Base-by-base conservation (phyloP, 2,888 invertebrate species). In the Muscina levida region DNA sequence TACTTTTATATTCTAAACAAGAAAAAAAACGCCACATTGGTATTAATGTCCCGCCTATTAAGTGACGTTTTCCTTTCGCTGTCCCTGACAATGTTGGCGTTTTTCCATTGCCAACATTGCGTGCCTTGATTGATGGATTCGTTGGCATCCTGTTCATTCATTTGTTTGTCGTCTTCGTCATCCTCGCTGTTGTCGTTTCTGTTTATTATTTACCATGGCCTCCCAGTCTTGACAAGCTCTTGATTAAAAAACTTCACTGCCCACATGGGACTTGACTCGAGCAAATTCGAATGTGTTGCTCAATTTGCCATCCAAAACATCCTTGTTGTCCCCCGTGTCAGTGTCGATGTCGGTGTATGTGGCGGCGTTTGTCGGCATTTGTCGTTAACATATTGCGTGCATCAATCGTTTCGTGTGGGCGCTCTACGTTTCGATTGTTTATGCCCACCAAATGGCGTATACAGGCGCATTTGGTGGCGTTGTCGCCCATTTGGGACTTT, bases 241-340 rank as follows among this genome's bases (percentile, higher is more conserved):
- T 89, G 89, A 89, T 89, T 89, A 89, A 89, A 88, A 89, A 88
- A 88, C 87, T 89, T 88, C 88, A 89, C 88, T 85, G 89, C 87
- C 89, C 89, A 89, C 89, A 89, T 89, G 89, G 89, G 88, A 88
- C 88, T 84, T 80, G 76, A 57, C 31, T 59, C 17, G 73, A 73
- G 39, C 53, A 62, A 62, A 57, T 26, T 56, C 2, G 15, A 62
- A 37, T 71, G 39, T 37, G 39, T 37, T 42, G 66, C 51, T 15
- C 19, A 24, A 53, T 51, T 70, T 70, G 17, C 26, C 56, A 42
- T 67, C 48, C n/a, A 42, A 44, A 53, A 74, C 65, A 73, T 80
- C 73, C 79, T 78, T 66, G 56, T 76, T 80, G 26, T 51, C 76
- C 51, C 74, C 53, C 15, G 44, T 67, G 48, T 73, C 68, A 51